These are phyloP conservation scores for Rotaria sp. DNA, from an alignment of 2,888 invertebrate species.

Conservation along the genomic window DNA sequence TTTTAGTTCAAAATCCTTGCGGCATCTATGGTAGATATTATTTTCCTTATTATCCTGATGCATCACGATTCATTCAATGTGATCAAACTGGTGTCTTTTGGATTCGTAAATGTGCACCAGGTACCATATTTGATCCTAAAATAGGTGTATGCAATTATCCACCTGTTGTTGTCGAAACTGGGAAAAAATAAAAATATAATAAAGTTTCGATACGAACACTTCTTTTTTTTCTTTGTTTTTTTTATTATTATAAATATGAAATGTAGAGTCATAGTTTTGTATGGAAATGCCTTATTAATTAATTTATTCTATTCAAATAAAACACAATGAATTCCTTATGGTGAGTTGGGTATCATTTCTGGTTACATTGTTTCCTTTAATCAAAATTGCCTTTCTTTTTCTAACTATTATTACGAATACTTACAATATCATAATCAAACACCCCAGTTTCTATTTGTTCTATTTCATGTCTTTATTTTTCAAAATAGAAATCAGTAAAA, in stretches of 20 bases:
- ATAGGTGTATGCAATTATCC: conserved; percentile 29
- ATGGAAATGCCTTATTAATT: too few species aligned
- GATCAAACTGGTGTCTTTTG: conserved; percentile 25
- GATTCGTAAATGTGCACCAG: conserved; percentile 25
- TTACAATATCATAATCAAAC: too few species aligned
- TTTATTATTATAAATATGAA: not conserved
- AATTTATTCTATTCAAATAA: too few species aligned
- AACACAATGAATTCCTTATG: too few species aligned
- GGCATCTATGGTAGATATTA: conserved; percentile 21
- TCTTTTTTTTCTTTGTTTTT: not conserved
- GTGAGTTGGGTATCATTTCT: too few species aligned
- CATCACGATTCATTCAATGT: conserved; percentile 28
- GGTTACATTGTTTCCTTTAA: too few species aligned
- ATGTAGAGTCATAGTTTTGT: not conserved
- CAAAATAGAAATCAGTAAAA: too few species aligned
- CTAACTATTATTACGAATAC: too few species aligned
- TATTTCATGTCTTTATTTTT: too few species aligned
- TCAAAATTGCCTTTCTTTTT: too few species aligned
- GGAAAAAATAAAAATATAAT: not conserved
- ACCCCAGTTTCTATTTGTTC: too few species aligned
- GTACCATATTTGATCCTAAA: conserved; percentile 24
- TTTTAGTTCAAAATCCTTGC: conserved; percentile 29
- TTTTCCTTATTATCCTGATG: conserved; percentile 19
- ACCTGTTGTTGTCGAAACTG: conserved; percentile 29
- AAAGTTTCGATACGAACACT: not conserved